phyloP scores from a whole-genome alignment of 2,888 invertebrate genomes.

The Nomada ruficornis region DNA sequence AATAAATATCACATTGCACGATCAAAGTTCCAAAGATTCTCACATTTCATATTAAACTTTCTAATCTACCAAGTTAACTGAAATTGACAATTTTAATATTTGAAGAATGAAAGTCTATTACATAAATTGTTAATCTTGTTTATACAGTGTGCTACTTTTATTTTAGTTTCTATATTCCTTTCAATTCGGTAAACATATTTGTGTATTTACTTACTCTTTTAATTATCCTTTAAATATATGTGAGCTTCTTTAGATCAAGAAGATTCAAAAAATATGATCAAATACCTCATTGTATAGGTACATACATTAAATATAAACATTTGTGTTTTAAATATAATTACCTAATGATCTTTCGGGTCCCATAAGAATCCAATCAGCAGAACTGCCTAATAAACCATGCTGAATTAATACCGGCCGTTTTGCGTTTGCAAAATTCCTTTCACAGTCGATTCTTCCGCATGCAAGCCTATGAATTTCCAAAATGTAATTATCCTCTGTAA shows the following conservation, averaged over 20 bases:
- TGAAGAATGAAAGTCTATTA: neutral
- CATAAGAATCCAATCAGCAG: conserved; percentile 90
- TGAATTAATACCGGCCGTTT: conserved; percentile 84
- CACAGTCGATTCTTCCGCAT: conserved; percentile 76
- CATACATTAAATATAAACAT: too few relatives aligned
- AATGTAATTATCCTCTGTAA: conserved; percentile 85
- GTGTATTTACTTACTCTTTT: too few relatives aligned
- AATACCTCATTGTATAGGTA: too few relatives aligned
- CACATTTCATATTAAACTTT: neutral
- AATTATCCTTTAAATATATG: too few relatives aligned
- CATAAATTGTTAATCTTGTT: conserved; percentile 25
- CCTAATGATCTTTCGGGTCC: conserved; percentile 85
- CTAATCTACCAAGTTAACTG: neutral
- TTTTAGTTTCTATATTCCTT: neutral
- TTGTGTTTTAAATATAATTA: neutral
- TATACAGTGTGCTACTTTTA: neutral
- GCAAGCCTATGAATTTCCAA: conserved; percentile 85
- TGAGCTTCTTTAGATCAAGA: too few relatives aligned
- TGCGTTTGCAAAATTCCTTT: conserved; percentile 37
- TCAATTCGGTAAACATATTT: too few relatives aligned
- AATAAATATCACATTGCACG: too few relatives aligned
- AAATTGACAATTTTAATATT: neutral
- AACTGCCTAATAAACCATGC: conserved; percentile 88
- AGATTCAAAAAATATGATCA: too few relatives aligned
- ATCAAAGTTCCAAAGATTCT: neutral